Evolutionary conservation across 2,113 vertebrate species (phyloP).

Genomic region (Mormyrus lacerda): DNA sequence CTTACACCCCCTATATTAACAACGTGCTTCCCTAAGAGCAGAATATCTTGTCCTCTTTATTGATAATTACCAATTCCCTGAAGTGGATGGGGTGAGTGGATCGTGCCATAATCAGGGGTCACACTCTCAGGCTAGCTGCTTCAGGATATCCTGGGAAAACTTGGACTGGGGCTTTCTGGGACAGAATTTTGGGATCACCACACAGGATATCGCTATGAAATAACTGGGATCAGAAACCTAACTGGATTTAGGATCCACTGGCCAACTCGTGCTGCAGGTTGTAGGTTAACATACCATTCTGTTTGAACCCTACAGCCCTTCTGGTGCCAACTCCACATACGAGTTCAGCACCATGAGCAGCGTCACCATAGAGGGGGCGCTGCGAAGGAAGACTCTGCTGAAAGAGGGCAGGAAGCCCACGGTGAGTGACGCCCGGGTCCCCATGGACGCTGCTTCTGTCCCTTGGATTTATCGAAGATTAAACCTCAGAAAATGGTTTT

Average conservation of each 20-base stretch:
- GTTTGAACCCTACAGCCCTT: slow-evolving; percentile 52
- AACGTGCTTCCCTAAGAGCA: neutral
- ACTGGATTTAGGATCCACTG: neutral
- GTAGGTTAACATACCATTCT: neutral
- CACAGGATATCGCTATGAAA: neutral
- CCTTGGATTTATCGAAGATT: neutral
- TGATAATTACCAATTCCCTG: neutral
- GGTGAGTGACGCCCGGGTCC: slow-evolving; percentile 50
- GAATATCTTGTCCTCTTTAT: neutral
- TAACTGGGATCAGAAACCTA: neutral
- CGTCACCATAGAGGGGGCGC: slow-evolving; percentile 79
- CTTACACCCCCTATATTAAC: neutral
- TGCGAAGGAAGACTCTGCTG: slow-evolving; percentile 82
- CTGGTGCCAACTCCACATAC: slow-evolving; percentile 66
- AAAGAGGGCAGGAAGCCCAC: slow-evolving; percentile 90
- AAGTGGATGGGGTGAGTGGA: neutral
- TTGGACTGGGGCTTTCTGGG: neutral
- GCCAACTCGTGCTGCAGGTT: neutral
- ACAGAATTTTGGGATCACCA: neutral
- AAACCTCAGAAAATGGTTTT: neutral
- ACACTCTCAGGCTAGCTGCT: neutral
- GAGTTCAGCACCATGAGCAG: slow-evolving; percentile 58
- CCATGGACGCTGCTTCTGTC: neutral
- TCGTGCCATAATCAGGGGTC: neutral
- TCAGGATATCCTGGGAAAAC: neutral